Conservation (phyloP, 1,140 invertebrate genomes). For the Calephelis nemesis region DNA sequence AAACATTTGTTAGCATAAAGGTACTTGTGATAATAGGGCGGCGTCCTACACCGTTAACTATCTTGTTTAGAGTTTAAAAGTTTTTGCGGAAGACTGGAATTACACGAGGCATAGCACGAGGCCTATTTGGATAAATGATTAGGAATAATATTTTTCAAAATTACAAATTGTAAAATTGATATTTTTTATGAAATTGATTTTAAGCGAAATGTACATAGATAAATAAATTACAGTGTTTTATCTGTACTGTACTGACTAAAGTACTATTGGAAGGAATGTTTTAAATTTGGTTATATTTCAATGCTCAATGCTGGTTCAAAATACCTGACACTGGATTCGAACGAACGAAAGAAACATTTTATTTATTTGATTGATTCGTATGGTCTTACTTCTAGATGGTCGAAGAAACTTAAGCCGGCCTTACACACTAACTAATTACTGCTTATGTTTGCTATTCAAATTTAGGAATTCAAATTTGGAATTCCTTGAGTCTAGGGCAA, state of each 20-base stretch:
- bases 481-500: no score
- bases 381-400: no score
- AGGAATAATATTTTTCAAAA: conserved; percentile 25
- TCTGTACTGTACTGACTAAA: neutral
- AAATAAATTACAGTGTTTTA: neutral
- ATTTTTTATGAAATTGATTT: conserved; percentile 13
- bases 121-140: conserved; percentile 37
- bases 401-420: no score
- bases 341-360: no score
- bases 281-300: no score
- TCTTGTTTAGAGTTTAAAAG: conserved; percentile 5
- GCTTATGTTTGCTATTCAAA: no score
- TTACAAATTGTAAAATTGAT: conserved; percentile 14
- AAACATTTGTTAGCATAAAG: neutral
- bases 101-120: conserved; percentile 43
- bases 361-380: no score
- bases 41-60: conserved; percentile 13
- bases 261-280: neutral
- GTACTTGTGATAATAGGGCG: neutral
- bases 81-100: conserved; percentile 34
- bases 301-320: no score
- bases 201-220: conserved; percentile 1
- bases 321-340: no score
- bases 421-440: no score
- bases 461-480: no score